Percentiles rank a stretch among this genome's conserved stretches.
Evolutionary conservation across 2,888 invertebrate species (phyloP).

Genomic region (Opisthograptis luteolata): DNA sequence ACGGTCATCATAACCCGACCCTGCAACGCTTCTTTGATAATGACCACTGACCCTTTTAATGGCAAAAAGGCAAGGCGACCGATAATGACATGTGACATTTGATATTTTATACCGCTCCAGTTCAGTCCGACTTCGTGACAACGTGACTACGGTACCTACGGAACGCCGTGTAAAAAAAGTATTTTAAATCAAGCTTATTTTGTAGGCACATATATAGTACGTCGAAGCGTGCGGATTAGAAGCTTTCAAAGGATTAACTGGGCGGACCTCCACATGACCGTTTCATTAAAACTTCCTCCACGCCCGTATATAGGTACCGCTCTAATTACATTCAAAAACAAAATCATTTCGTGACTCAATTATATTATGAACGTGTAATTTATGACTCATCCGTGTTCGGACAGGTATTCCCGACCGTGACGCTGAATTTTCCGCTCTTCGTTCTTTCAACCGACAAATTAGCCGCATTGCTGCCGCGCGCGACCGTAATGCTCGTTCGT

Average conservation of each 20-base stretch:
- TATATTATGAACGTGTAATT: slow-evolving; percentile 40
- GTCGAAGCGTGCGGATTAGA: slow-evolving; percentile 61
- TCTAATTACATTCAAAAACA: slow-evolving; percentile 61
- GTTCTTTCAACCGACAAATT: slow-evolving; percentile 25
- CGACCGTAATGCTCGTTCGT: slow-evolving; percentile 29
- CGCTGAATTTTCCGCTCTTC: slow-evolving; percentile 17
- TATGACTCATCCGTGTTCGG: slow-evolving; percentile 32
- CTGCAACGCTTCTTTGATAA: slow-evolving; percentile 32
- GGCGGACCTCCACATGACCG: slow-evolving; percentile 58
- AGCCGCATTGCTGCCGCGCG: slow-evolving; percentile 20
- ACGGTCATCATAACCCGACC: slow-evolving; percentile 37
- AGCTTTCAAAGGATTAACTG: slow-evolving; percentile 73
- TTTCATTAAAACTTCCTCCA: slow-evolving; percentile 67
- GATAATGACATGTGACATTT: slow-evolving; percentile 32
- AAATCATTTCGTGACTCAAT: slow-evolving; percentile 58
- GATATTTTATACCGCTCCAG: slow-evolving; percentile 20
- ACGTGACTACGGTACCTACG: slow-evolving; percentile 19
- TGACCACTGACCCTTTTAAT: slow-evolving; percentile 35
- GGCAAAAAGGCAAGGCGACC: slow-evolving; percentile 29
- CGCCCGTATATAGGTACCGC: slow-evolving; percentile 39
- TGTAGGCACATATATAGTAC: too few relatives aligned
- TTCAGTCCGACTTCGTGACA: slow-evolving; percentile 4
- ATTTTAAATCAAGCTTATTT: slow-evolving; percentile 44
- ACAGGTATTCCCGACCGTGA: slow-evolving; percentile 19
- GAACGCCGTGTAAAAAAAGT: slow-evolving; percentile 43